Percentiles rank a stretch among this genome's conserved stretches.
Conservation (phyloP, 2,113 vertebrate species). For the Siniperca knerii region DNA sequence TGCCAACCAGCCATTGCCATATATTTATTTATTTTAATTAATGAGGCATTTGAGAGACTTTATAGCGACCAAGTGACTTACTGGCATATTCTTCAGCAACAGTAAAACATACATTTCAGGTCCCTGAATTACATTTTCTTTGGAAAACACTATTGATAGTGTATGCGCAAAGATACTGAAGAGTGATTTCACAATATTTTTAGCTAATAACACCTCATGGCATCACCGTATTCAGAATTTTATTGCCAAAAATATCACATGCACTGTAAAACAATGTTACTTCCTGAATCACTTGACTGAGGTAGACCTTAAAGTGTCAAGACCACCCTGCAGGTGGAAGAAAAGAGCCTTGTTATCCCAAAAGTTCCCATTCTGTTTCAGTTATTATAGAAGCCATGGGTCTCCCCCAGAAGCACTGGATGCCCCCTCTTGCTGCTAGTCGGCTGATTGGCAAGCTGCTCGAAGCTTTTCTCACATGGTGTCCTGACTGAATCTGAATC, state of each 20-base stretch:
- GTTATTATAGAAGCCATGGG: constrained; percentile 71
- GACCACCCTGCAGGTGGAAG: constrained; percentile 67
- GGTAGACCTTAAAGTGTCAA: constrained; percentile 52
- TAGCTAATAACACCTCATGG: neutral
- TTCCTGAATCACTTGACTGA: constrained; percentile 41
- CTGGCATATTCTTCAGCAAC: neutral
- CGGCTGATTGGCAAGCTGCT: constrained; percentile 73
- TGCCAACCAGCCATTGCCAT: neutral
- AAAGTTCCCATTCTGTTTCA: constrained; percentile 70
- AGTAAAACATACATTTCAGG: neutral
- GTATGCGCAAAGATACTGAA: neutral
- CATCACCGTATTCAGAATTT: constrained; percentile 1
- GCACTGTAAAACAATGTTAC: constrained; percentile 40
- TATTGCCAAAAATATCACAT: neutral
- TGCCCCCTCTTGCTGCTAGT: constrained; percentile 65
- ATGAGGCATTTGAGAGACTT: neutral
- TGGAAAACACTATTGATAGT: neutral
- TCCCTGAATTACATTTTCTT: neutral
- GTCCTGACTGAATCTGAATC: constrained; percentile 72
- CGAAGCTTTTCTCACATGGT: constrained; percentile 65
- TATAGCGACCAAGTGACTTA: neutral
- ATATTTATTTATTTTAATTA: constrained; percentile 20
- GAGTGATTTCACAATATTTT: constrained; percentile 8
- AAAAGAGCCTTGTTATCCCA: constrained; percentile 70
- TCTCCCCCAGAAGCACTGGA: constrained; percentile 60